Base-by-base conservation (phyloP, 2,797 vertebrate genomes). In the Enteromius argenteus region DNA sequence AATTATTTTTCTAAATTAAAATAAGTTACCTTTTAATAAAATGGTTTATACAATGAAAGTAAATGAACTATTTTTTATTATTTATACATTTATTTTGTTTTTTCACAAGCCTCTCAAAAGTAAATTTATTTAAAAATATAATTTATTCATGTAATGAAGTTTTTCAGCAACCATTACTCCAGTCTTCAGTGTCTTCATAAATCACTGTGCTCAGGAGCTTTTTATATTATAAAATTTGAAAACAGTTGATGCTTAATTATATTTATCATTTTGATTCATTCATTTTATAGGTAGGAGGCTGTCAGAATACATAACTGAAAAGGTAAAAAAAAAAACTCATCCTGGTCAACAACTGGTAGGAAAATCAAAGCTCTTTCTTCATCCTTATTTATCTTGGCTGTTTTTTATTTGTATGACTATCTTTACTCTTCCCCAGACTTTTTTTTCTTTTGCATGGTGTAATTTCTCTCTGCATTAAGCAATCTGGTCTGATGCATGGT, bases 331-430 rank as follows among this genome's bases (percentile, higher is more conserved):
- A 75, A 56, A 23, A 56, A n/a, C 44, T 7, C 21, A 32, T 64
- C 60, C 53, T 69, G 76, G 46, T 78, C 62, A 56, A 19, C 60
- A 62, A 27, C 44, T 74, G 60, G 82, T 79, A 68, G 69, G 74
- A 66, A 79, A 39, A 27, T 39, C 42, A 77, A 77, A 83, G 0
- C 8, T 39, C 37, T 56, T 79, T 66, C 8, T 74, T 80, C 3
- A 69, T 69, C 35, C 42, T 46, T 27, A n/a, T 75, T 71, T 46
- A 73, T 84, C 30, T 84, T 82, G 42, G 37, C 37, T 72, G 60
- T 85, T 73, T 56, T 81, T 14, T 5, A 78, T 72, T 66, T 58
- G 21, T 21, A 49, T 23, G 37, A 23, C 49, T 82, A 19, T 39
- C 49, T 75, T 71, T 10, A 73, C 19, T 77, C 35, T 78, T 30